Evolutionary conservation across 2,888 invertebrate genomes (phyloP).

Genomic region (Sinodicranocentrus sp.): DNA sequence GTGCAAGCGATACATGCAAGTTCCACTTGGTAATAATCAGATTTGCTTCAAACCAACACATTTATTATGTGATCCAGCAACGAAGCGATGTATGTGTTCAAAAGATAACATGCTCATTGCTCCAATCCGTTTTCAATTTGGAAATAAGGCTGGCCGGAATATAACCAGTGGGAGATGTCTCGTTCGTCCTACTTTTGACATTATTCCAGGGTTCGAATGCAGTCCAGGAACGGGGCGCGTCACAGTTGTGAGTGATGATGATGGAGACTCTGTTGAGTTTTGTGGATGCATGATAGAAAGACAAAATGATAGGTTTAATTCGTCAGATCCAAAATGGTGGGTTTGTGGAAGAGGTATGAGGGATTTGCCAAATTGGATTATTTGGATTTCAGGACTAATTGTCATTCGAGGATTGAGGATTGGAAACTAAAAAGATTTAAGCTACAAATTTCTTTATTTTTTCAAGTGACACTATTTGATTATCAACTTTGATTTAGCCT

Average conservation of each 20-base stretch:
- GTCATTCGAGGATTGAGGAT: too few species aligned
- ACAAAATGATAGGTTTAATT: constrained; percentile 4
- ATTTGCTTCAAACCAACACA: constrained; percentile 27
- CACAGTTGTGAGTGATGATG: not conserved
- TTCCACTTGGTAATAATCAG: not conserved
- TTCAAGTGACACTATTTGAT: too few species aligned
- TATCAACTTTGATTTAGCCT: too few species aligned
- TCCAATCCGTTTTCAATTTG: constrained; percentile 27
- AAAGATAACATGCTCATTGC: not conserved
- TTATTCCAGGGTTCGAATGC: constrained; percentile 21
- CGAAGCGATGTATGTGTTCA: not conserved
- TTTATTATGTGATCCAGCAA: constrained; percentile 19
- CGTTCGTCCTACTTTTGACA: constrained; percentile 33
- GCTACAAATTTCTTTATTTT: too few species aligned
- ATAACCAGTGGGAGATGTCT: constrained; percentile 6
- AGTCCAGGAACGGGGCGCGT: not conserved
- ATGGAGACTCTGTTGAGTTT: not conserved
- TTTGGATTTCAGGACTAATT: too few species aligned
- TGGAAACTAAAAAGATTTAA: too few species aligned
- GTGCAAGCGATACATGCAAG: constrained; percentile 1
- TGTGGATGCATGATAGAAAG: not conserved
- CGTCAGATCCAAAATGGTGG: constrained; percentile 38
- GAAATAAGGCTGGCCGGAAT: not conserved
- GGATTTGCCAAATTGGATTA: too few species aligned
- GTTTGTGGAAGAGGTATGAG: not conserved